Percentiles rank a stretch among this genome's conserved stretches.
Evolutionary conservation across 2,113 vertebrate species (phyloP).

Genomic region (Pelecanus crispus): DNA sequence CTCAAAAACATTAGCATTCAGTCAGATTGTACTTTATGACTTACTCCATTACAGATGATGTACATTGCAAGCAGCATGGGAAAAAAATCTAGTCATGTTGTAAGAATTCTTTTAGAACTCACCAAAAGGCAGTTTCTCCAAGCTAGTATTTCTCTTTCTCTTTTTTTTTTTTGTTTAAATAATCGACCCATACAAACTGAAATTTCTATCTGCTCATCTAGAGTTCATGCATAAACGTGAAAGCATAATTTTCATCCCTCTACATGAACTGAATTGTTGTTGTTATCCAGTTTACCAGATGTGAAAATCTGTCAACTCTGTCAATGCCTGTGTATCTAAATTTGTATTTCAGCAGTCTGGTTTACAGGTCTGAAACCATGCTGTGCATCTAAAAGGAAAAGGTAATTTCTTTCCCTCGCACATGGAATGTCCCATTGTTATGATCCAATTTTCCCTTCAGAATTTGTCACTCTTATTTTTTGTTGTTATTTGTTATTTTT

Average conservation of each 20-base stretch:
- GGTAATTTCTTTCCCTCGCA: slow-evolving; percentile 57
- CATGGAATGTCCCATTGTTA: slow-evolving; percentile 19
- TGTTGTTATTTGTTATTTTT: not conserved
- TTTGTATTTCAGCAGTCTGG: slow-evolving; percentile 50
- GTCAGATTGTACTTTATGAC: slow-evolving; percentile 31
- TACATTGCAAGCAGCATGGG: not conserved
- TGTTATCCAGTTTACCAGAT: slow-evolving; percentile 73
- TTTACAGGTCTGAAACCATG: slow-evolving; percentile 30
- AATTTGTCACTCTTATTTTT: slow-evolving; percentile 54
- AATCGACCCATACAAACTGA: slow-evolving; percentile 28
- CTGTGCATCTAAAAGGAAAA: slow-evolving; percentile 54
- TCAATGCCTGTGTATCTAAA: slow-evolving; percentile 43
- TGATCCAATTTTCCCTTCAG: slow-evolving; percentile 28
- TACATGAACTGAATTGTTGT: slow-evolving; percentile 65
- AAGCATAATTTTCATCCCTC: slow-evolving; percentile 65
- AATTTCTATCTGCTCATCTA: slow-evolving; percentile 61
- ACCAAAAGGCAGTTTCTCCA: slow-evolving; percentile 17
- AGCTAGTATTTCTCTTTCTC: slow-evolving; percentile 5
- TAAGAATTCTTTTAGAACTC: slow-evolving; percentile 17
- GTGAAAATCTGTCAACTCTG: slow-evolving; percentile 70
- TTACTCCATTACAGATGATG: not conserved
- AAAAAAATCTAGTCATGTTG: not conserved
- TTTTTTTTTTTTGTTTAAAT: not conserved
- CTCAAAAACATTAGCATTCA: not conserved
- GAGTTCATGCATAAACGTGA: slow-evolving; percentile 54